These are phyloP conservation scores for Morelia viridis DNA, from an alignment of 2,797 vertebrate genomes.

Conservation along the genomic window DNA sequence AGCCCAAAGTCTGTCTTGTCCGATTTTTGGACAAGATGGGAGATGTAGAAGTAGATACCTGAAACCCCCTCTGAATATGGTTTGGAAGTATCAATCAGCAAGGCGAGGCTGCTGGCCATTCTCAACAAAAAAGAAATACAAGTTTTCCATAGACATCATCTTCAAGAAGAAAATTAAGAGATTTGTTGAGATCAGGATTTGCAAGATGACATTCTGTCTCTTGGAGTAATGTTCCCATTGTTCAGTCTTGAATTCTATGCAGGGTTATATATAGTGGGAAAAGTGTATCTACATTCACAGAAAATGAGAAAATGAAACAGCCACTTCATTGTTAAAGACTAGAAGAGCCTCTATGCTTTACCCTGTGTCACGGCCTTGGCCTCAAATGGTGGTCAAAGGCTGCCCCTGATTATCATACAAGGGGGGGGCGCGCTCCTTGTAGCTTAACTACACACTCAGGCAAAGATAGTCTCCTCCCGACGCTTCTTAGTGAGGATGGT, in stretches of 20 bases:
- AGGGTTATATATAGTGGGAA: background rate
- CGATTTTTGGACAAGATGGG: background rate
- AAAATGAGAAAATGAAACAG: background rate
- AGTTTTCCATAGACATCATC: background rate
- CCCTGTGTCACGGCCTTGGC: background rate
- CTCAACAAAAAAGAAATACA: background rate
- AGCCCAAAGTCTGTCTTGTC: background rate
- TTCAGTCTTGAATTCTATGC: background rate
- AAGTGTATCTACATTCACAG: background rate
- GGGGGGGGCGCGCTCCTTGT: background rate
- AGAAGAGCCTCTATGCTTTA: no score
- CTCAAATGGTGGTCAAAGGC: fast-evolving
- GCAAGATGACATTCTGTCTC: background rate
- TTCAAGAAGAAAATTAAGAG: background rate
- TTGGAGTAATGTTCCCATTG: background rate
- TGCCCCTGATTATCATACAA: background rate
- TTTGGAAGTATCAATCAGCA: background rate
- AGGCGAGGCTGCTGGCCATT: background rate
- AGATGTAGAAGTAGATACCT: background rate
- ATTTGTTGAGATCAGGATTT: background rate
- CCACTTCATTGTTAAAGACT: background rate
- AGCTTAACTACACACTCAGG: constrained; percentile 70
- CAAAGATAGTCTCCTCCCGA: constrained; percentile 96
- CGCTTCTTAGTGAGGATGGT: constrained; percentile 99
- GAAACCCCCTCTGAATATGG: background rate